These are phyloP conservation scores for Odocoileus hemionus DNA, from an alignment of 2,113 vertebrate species.

Conservation along the genomic window DNA sequence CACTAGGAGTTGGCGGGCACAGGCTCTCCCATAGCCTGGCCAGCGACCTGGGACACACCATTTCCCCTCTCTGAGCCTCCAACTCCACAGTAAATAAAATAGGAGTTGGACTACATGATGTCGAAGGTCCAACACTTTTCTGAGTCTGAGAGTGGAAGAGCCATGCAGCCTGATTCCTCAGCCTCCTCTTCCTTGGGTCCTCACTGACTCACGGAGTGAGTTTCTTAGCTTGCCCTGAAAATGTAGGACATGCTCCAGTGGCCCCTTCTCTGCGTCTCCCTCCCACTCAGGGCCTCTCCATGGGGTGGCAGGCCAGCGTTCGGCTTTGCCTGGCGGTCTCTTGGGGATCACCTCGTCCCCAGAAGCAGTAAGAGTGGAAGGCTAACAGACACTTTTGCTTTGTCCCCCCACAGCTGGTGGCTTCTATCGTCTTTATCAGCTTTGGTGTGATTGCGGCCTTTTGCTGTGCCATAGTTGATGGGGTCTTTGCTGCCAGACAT, in stretches of 20 bases:
- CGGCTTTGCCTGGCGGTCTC: neutral
- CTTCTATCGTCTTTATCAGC: conserved; percentile 98
- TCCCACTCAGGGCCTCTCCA: neutral
- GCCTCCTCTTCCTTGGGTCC: neutral
- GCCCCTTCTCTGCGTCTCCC: neutral
- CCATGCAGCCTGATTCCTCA: neutral
- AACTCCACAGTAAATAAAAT: conserved; percentile 1
- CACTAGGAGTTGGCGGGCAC: neutral
- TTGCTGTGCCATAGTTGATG: conserved; percentile 98
- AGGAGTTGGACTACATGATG: neutral
- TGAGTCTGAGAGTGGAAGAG: conserved; percentile 9
- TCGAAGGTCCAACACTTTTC: neutral
- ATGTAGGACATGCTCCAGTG: neutral
- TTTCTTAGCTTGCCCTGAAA: conserved; percentile 15
- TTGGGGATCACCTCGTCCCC: neutral
- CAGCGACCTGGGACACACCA: neutral
- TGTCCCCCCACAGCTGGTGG: conserved; percentile 88
- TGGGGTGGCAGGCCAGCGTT: neutral
- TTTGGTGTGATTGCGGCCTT: conserved; percentile 98
- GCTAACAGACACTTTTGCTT: conserved; percentile 40
- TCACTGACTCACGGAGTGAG: neutral
- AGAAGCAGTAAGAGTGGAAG: neutral
- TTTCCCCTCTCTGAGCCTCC: neutral
- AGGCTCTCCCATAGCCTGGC: neutral
- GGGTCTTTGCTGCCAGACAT: conserved; percentile 97